Conservation (phyloP, 1,140 invertebrate genomes). For the Leptopilina boulardi region DNA sequence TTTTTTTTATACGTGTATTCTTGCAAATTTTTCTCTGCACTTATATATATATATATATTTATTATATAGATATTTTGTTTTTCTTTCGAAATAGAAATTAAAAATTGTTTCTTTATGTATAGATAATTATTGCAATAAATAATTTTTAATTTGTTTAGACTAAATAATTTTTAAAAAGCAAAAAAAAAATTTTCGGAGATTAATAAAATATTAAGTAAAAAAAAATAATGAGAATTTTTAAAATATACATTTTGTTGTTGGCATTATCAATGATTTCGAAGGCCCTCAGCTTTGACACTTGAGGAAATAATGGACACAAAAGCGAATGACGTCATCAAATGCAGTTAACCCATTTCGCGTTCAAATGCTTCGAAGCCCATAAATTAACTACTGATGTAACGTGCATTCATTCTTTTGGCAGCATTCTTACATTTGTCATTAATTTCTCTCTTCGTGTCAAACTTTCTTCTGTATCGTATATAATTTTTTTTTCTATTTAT, state of each 20-base stretch:
- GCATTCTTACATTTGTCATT: constrained; percentile 11
- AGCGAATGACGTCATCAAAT: constrained; percentile 31
- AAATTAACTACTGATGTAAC: constrained; percentile 32
- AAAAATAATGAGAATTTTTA: not conserved
- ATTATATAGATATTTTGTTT: too few relatives aligned
- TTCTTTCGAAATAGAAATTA: too few relatives aligned
- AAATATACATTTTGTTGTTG: not conserved
- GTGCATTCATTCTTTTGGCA: constrained; percentile 8
- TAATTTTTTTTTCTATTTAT: not conserved
- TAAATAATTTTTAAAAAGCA: not conserved
- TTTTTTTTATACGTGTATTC: not conserved
- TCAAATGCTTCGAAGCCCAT: constrained; percentile 23
- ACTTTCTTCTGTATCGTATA: not conserved
- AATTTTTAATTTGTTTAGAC: too few relatives aligned
- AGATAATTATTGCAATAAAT: too few relatives aligned
- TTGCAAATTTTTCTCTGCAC: not conserved
- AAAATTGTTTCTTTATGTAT: too few relatives aligned
- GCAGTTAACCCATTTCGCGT: constrained; percentile 31
- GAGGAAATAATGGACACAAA: constrained; percentile 21
- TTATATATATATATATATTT: not conserved
- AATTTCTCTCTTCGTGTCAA: constrained; percentile 23
- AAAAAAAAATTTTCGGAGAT: not conserved
- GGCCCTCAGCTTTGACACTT: constrained; percentile 23
- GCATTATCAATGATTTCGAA: constrained; percentile 21
- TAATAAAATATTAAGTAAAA: not conserved